Evolutionary conservation across 2,113 vertebrate species (phyloP), one percentile per base, ranked within the genome.

Genomic region (Guaruba guarouba): DNA sequence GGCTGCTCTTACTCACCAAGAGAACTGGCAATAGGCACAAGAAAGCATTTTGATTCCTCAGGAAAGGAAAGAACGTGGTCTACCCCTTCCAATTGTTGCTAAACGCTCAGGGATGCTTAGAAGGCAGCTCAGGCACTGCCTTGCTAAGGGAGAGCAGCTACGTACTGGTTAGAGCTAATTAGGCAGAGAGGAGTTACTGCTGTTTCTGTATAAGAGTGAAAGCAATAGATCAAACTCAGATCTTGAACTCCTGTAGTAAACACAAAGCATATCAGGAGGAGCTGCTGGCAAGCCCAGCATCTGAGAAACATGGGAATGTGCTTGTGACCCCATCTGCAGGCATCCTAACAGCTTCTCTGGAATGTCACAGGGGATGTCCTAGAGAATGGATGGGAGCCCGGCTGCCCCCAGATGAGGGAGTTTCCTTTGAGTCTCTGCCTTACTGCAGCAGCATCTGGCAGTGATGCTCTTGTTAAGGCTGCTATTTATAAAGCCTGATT

Each of bases 401-500:
- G 91, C 92, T 73, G 95, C 92, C 96, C 97, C 97, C 95, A 95
- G 85, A 82, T 68, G 86, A 66, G 92, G 96, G 96, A 96, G 80
- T 69, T 95, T 79, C 92, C 95, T 78, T 28, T 17, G 3, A 94
- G 92, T 29, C 92, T 69, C 83, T 52, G 54, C 59, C 69, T n/a
- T 92, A 61, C 64, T 82, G 33, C 80, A 73, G 95, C 90, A 96
- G 93, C 88, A 92, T 95, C 94, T 95, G 83, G 83, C 91, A 88
- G 90, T 2, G 71, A 93, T 44, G 31, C 51, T 89, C 95, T 75
- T 59, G 88, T 85, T 92, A 91, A 78, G 57, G 71, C 76, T 97
- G 86, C 86, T 92, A 74, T 97, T 98, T 97, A 93, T 97, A 97
- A 97, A 96, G 90, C 55, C 64, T 93, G 79, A 96, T 95, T 97